Percentiles rank a stretch among this genome's conserved stretches.
phyloP scores from a whole-genome alignment of 2,797 vertebrate genomes.

The Gambelia wislizenii region DNA sequence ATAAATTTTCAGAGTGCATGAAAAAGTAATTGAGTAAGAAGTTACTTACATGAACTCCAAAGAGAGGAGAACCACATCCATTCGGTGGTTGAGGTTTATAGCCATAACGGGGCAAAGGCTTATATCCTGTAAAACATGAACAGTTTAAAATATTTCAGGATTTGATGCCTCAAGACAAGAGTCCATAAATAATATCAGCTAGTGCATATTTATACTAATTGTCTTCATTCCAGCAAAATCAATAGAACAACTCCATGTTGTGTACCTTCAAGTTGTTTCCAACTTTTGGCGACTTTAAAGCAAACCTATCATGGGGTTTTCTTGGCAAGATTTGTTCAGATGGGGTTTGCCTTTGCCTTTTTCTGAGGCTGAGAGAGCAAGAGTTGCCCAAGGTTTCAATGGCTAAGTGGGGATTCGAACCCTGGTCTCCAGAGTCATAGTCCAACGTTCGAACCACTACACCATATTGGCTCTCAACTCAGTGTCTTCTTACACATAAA shows the following conservation, averaged over 20 bases:
- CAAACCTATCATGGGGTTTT: too few species aligned
- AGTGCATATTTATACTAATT: neutral
- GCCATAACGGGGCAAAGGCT: conserved; percentile 84
- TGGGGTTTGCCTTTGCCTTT: too few species aligned
- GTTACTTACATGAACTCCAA: conserved; percentile 89
- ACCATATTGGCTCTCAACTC: too few species aligned
- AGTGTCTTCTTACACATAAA: neutral
- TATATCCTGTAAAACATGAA: conserved; percentile 85
- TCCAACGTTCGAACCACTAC: too few species aligned
- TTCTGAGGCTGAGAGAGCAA: too few species aligned
- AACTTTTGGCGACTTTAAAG: too few species aligned
- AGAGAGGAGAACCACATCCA: conserved; percentile 95
- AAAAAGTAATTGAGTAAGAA: neutral
- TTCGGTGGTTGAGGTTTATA: conserved; percentile 93
- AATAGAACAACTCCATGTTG: neutral
- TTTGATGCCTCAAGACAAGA: neutral
- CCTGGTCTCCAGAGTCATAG: too few species aligned
- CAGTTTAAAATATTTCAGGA: neutral
- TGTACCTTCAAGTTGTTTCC: too few species aligned
- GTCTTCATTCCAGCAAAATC: neutral
- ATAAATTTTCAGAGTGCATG: neutral
- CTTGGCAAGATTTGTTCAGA: too few species aligned
- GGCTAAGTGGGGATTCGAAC: too few species aligned
- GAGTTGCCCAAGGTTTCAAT: too few species aligned
- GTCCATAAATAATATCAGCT: neutral